Conservation (phyloP, 2,797 vertebrate species). For the Molossus molossus region DNA sequence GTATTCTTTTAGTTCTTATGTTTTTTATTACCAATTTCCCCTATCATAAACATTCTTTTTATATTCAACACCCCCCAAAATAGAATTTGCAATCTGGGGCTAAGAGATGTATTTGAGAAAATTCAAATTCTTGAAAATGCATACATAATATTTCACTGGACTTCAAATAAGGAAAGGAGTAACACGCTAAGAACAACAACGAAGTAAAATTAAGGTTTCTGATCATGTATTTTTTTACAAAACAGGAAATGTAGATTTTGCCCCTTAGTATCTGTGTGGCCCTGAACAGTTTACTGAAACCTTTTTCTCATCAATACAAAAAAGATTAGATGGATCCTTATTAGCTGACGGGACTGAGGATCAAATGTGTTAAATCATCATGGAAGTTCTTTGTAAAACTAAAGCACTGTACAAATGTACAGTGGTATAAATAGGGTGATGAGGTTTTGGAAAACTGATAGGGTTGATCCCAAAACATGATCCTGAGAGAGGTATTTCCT, state of each 20-base stretch:
- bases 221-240: not conserved
- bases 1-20: not conserved
- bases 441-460: not conserved
- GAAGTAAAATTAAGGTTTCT: not conserved
- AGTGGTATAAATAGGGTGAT: too few relatives aligned
- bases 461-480: not conserved
- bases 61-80: slow-evolving; percentile 16
- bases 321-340: not conserved
- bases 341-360: not conserved
- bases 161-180: slow-evolving; percentile 44
- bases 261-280: not conserved
- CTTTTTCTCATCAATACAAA: slow-evolving; percentile 7
- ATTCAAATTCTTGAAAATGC: not conserved
- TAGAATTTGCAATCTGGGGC: not conserved
- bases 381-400: not conserved
- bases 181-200: not conserved
- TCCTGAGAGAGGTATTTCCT: not conserved
- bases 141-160: not conserved
- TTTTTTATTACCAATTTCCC: slow-evolving; percentile 43
- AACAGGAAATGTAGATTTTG: not conserved
- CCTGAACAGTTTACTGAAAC: not conserved
- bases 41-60: slow-evolving; percentile 13
- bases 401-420: not conserved
- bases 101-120: slow-evolving; percentile 46
- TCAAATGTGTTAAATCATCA: not conserved